Percentiles rank a stretch among this genome's conserved stretches.
phyloP scores from a whole-genome alignment of 2,797 vertebrate species.

The Aeoliscus strigatus region DNA sequence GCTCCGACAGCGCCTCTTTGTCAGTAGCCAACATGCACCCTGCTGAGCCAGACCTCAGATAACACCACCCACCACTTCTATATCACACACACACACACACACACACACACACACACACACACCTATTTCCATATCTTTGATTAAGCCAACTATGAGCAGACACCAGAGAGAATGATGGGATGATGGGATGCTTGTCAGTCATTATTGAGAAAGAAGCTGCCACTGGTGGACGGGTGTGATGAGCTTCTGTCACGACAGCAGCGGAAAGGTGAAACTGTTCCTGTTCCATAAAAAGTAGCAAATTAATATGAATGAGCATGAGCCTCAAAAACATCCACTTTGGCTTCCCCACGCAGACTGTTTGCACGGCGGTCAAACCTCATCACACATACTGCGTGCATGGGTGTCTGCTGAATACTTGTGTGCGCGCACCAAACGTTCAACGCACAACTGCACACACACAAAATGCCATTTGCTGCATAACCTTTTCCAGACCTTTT shows the following conservation, averaged over 20 bases:
- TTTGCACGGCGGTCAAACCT: too few relatives aligned
- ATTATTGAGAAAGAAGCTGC: constrained; percentile 31
- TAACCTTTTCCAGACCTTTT: constrained; percentile 46
- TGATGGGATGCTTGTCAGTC: constrained; percentile 38
- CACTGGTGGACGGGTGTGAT: constrained; percentile 3
- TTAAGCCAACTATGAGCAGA: constrained; percentile 50
- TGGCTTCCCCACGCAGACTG: too few relatives aligned
- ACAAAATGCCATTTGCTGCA: constrained; percentile 23
- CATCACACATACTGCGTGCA: too few relatives aligned
- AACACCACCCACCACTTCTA: constrained; percentile 26
- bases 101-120: constrained; percentile 12
- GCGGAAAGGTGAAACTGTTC: constrained; percentile 7
- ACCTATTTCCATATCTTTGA: constrained; percentile 61
- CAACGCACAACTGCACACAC: constrained; percentile 2
- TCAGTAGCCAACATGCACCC: constrained; percentile 50
- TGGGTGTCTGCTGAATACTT: too few relatives aligned
- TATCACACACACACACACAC: constrained; percentile 9
- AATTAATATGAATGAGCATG: constrained; percentile 11
- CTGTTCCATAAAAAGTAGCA: constrained; percentile 13
- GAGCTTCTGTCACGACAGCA: constrained; percentile 11
- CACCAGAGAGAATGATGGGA: constrained; percentile 43
- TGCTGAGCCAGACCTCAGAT: constrained; percentile 47
- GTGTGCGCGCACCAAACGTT: too few relatives aligned
- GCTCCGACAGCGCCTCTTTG: constrained; percentile 50
- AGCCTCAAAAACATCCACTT: too few relatives aligned